phyloP scores from a whole-genome alignment of 1,140 invertebrate genomes.

The Microplitis mediator region DNA sequence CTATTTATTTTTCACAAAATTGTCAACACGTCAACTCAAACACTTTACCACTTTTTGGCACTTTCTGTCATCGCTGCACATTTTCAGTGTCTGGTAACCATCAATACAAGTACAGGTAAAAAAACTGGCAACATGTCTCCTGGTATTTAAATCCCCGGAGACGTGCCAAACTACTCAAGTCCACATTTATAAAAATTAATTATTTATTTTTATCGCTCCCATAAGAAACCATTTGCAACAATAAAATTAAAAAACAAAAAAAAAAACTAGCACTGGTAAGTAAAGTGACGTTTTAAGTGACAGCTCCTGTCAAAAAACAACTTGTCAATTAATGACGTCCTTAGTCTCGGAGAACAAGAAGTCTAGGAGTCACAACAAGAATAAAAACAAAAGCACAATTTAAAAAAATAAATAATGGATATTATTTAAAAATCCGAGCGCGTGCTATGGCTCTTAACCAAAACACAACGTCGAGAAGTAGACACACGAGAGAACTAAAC shows the following conservation, averaged over 20 bases:
- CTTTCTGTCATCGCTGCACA: neutral
- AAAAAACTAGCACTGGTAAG: slow-evolving; percentile 23
- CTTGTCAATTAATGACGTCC: neutral
- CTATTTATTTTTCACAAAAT: no score
- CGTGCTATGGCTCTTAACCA: no score
- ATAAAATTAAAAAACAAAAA: no score
- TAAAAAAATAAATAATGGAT: no score
- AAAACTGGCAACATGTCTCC: neutral
- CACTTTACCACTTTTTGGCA: neutral
- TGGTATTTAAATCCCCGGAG: neutral
- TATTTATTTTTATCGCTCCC: neutral
- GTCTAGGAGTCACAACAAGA: slow-evolving; percentile 14
- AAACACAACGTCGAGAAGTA: no score
- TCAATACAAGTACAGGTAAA: no score
- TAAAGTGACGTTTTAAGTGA: slow-evolving; percentile 41
- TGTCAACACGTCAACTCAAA: neutral
- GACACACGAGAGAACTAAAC: no score
- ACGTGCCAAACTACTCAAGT: slow-evolving; percentile 9
- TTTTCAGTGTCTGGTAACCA: neutral
- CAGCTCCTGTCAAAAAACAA: slow-evolving; percentile 39
- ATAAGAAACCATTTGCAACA: no score
- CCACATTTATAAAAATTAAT: neutral
- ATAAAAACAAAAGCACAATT: no score
- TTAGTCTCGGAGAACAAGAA: no score
- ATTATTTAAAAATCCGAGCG: no score